Conservation (phyloP, 2,797 vertebrate species). For the Melanotaenia nigrans region DNA sequence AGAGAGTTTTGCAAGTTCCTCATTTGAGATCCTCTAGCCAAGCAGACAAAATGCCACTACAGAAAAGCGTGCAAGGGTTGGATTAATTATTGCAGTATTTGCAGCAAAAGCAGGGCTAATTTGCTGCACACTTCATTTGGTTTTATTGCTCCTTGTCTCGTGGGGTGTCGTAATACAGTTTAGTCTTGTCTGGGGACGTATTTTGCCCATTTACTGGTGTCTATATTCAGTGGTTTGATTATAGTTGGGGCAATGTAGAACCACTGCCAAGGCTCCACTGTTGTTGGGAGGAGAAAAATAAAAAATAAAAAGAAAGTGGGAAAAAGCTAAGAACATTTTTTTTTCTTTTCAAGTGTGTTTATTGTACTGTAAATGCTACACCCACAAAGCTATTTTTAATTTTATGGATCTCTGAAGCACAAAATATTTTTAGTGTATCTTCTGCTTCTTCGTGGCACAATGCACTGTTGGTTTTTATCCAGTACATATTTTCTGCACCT, state of each 20-base stretch:
- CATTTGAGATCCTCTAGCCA: slow-evolving; percentile 46
- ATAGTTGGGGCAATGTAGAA: slow-evolving; percentile 40
- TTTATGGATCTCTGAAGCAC: slow-evolving; percentile 35
- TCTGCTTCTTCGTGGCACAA: slow-evolving; percentile 6
- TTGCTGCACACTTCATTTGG: slow-evolving; percentile 75
- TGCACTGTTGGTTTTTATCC: slow-evolving; percentile 3
- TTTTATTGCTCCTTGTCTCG: slow-evolving; percentile 70
- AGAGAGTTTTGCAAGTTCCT: slow-evolving; percentile 31
- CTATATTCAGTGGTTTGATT: slow-evolving; percentile 68
- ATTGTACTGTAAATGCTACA: slow-evolving; percentile 49
- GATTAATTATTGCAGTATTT: slow-evolving; percentile 73
- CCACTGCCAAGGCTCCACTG: slow-evolving; percentile 63
- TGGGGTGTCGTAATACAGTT: slow-evolving; percentile 63
- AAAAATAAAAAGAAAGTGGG: slow-evolving; percentile 13
- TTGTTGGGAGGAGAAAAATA: slow-evolving; percentile 53
- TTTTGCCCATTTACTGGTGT: slow-evolving; percentile 65
- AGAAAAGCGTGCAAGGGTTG: slow-evolving; percentile 60
- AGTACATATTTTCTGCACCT: slow-evolving; percentile 3
- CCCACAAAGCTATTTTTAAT: slow-evolving; percentile 40
- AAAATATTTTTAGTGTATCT: slow-evolving; percentile 26
- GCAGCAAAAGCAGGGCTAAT: slow-evolving; percentile 68
- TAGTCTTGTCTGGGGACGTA: slow-evolving; percentile 61
- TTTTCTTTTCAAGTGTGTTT: slow-evolving; percentile 38
- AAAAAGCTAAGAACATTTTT: slow-evolving; percentile 33
- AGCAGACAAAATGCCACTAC: slow-evolving; percentile 48